These are phyloP conservation scores for Cyprinodon variegatus DNA, from an alignment of 2,113 vertebrate genomes.

Conservation along the genomic window DNA sequence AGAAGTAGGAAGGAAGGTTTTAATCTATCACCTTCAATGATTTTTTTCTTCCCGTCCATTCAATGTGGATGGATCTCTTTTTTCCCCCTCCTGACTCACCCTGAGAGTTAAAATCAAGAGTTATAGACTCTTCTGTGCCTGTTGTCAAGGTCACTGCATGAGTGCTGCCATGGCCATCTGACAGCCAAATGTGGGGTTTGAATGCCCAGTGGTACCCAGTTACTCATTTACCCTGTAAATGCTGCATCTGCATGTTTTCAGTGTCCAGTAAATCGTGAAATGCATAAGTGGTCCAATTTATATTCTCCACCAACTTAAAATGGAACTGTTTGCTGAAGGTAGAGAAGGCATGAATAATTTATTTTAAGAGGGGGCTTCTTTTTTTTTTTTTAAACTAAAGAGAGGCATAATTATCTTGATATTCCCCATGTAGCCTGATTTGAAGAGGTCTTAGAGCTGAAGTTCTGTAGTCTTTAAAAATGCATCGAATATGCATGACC, in stretches of 20 bases:
- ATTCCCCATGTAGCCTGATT: conserved; percentile 46
- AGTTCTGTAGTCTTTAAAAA: conserved; percentile 57
- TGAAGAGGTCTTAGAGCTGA: conserved; percentile 36
- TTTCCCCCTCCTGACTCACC: conserved; percentile 28
- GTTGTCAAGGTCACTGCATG: conserved; percentile 63
- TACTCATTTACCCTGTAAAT: conserved; percentile 15
- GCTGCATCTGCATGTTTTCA: conserved; percentile 16
- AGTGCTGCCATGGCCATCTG: conserved; percentile 70
- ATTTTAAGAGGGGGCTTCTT: conserved; percentile 5
- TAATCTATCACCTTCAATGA: conserved; percentile 60
- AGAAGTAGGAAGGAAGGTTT: conserved; percentile 48
- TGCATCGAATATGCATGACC: conserved; percentile 64
- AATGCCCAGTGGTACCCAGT: conserved; percentile 31
- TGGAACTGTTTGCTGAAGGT: conserved; percentile 49
- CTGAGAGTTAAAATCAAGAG: conserved; percentile 41
- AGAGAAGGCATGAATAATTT: conserved; percentile 64
- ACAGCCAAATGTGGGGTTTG: conserved; percentile 36
- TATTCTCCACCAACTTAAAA: conserved; percentile 45
- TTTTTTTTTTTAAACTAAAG: conserved; percentile 37
- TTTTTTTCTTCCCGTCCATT: conserved; percentile 52
- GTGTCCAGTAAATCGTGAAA: conserved; percentile 37
- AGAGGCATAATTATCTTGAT: conserved; percentile 56
- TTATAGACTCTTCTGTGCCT: conserved; percentile 53
- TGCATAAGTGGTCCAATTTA: conserved; percentile 47
- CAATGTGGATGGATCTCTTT: conserved; percentile 38